phyloP scores from a whole-genome alignment of 2,113 vertebrate genomes.

The Etheostoma cragini region DNA sequence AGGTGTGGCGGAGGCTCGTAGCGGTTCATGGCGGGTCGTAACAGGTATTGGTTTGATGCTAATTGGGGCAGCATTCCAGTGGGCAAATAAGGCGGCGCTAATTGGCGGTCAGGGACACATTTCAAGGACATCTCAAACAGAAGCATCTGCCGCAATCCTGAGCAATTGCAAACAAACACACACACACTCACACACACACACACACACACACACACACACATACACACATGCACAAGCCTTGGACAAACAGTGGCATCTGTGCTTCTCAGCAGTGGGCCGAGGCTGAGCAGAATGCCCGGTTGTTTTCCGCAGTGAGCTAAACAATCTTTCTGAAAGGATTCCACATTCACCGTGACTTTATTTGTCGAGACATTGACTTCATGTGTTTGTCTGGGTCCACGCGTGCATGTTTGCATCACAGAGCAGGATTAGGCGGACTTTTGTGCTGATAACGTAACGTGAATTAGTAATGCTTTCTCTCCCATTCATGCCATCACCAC shows the following conservation, averaged over 20 bases:
- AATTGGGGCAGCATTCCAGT: slow-evolving; percentile 63
- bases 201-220: slow-evolving; percentile 14
- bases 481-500: slow-evolving; percentile 9
- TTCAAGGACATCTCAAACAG: slow-evolving; percentile 75
- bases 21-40: slow-evolving; percentile 42
- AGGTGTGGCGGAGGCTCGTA: slow-evolving; percentile 45
- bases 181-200: background rate
- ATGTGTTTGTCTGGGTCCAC: background rate
- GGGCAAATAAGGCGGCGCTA: slow-evolving; percentile 60
- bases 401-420: slow-evolving; percentile 27
- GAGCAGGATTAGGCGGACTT: slow-evolving; percentile 64
- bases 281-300: slow-evolving; percentile 42
- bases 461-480: slow-evolving; percentile 53
- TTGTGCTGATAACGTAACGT: slow-evolving; percentile 52
- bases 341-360: slow-evolving; percentile 5
- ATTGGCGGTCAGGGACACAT: slow-evolving; percentile 72
- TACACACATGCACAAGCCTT: slow-evolving; percentile 14
- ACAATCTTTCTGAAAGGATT: slow-evolving; percentile 21
- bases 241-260: slow-evolving; percentile 74
- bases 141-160: slow-evolving; percentile 57
- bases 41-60: slow-evolving; percentile 68
- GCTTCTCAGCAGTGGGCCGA: slow-evolving; percentile 59
- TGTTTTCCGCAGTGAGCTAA: slow-evolving; percentile 22
- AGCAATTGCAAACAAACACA: slow-evolving; percentile 53
- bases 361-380: slow-evolving; percentile 13